phyloP scores from a whole-genome alignment of 2,888 invertebrate genomes.

The Cephus rjabovi region DNA sequence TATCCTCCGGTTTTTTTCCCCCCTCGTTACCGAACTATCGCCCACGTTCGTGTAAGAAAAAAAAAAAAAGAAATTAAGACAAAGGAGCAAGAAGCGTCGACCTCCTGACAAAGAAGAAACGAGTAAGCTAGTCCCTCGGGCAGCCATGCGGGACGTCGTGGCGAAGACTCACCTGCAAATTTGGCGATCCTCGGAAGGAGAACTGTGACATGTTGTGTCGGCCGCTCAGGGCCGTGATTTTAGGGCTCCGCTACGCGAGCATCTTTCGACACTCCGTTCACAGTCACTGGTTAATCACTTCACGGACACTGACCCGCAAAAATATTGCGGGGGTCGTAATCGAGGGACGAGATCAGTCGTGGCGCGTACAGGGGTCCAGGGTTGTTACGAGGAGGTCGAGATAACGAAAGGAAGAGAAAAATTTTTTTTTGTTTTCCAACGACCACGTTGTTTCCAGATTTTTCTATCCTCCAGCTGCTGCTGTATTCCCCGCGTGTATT shows the following conservation, averaged over 20 bases:
- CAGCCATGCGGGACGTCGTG: neutral
- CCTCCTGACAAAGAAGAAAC: too few relatives aligned
- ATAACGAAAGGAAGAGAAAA: too few relatives aligned
- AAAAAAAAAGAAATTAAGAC: too few relatives aligned
- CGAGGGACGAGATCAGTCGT: slow-evolving; percentile 3
- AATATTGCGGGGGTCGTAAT: neutral
- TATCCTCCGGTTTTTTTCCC: too few relatives aligned
- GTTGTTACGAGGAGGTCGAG: neutral
- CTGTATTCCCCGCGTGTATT: slow-evolving; percentile 4
- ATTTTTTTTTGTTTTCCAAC: too few relatives aligned
- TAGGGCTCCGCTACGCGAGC: slow-evolving; percentile 63
- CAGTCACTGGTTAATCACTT: slow-evolving; percentile 24
- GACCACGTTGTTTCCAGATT: too few relatives aligned
- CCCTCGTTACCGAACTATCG: too few relatives aligned
- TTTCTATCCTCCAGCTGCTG: too few relatives aligned
- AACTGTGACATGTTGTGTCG: slow-evolving; percentile 77
- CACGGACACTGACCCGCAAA: slow-evolving; percentile 10
- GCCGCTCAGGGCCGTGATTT: slow-evolving; percentile 67
- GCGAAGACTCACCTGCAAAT: slow-evolving; percentile 70
- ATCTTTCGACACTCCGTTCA: slow-evolving; percentile 47
- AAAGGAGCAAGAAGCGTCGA: too few relatives aligned
- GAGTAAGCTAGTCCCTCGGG: too few relatives aligned
- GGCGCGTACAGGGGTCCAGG: too few relatives aligned
- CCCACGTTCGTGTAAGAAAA: too few relatives aligned
- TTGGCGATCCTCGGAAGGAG: slow-evolving; percentile 76